Conservation (phyloP, 30 jellyfish, hydroid and myxozoan genomes). For the Haliclystus octoradiatus region DNA sequence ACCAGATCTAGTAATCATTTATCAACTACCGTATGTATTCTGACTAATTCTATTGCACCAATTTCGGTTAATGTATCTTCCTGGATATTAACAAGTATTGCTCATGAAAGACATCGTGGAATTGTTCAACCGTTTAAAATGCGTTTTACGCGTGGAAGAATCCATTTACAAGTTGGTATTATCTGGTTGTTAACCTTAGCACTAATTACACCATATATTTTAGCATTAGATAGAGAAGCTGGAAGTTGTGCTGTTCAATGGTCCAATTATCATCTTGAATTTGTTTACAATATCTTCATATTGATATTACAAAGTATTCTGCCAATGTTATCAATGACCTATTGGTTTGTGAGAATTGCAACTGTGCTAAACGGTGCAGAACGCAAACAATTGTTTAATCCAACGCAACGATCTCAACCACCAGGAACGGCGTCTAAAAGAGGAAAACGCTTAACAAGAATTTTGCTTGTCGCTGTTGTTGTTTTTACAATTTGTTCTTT, state of each 20-base stretch:
- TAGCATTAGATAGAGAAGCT: conserved; percentile 11
- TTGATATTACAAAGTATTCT: conserved; percentile 17
- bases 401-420: too few species aligned
- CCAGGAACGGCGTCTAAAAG: too few species aligned
- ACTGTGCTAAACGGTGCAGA: too few species aligned
- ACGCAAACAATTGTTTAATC: too few species aligned
- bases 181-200: conserved; percentile 30
- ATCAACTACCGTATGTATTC: conserved; percentile 16
- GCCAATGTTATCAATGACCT: conserved; percentile 30
- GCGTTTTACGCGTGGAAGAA: conserved; percentile 20
- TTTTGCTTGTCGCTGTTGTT: too few species aligned
- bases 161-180: conserved; percentile 7
- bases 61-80: conserved; percentile 49
- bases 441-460: too few species aligned
- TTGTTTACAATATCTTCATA: conserved; percentile 24
- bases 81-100: conserved; percentile 55
- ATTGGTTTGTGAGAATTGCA: conserved; percentile 7
- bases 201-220: conserved; percentile 19
- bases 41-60: conserved; percentile 39
- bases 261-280: conserved; percentile 18
- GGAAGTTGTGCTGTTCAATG: conserved; percentile 34
- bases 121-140: conserved; percentile 41
- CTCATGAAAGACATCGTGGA: conserved; percentile 54
- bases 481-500: conserved; percentile 50
- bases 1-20: conserved; percentile 9